Evolutionary conservation across 1,140 invertebrate genomes (phyloP).

Genomic region (Listronotus bonariensis): DNA sequence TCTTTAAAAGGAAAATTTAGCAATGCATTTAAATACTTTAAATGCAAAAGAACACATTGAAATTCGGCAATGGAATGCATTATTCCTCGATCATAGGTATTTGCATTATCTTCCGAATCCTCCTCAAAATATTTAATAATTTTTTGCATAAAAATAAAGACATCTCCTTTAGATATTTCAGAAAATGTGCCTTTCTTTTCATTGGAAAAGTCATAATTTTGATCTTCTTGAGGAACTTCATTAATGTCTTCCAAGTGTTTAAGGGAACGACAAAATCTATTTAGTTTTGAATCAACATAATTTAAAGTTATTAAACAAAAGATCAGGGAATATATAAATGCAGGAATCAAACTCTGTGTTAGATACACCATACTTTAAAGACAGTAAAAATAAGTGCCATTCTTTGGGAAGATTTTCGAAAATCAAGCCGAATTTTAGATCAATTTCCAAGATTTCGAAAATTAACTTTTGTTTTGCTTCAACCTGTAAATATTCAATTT

Average conservation of each 20-base stretch:
- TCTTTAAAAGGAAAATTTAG: conserved; percentile 61
- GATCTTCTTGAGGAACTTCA: too few relatives aligned
- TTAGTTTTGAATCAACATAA: too few relatives aligned
- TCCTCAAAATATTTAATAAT: conserved; percentile 62
- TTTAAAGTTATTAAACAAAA: conserved; percentile 48
- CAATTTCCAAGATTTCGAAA: too few relatives aligned
- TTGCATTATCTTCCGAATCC: conserved; percentile 60
- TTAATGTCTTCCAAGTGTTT: too few relatives aligned
- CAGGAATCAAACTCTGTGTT: conserved; percentile 57
- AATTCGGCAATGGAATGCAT: conserved; percentile 74
- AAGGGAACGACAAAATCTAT: too few relatives aligned
- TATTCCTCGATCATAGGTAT: conserved; percentile 60
- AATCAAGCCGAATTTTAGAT: too few relatives aligned
- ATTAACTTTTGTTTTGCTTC: too few relatives aligned
- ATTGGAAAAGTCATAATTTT: too few relatives aligned
- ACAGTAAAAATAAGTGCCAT: conserved; percentile 66
- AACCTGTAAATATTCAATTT: too few relatives aligned
- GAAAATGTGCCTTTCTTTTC: too few relatives aligned
- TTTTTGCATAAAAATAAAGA: too few relatives aligned
- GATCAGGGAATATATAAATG: conserved; percentile 65
- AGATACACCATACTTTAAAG: conserved; percentile 70
- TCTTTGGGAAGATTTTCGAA: conserved; percentile 57
- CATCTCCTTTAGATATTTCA: too few relatives aligned
- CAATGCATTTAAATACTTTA: conserved; percentile 67
- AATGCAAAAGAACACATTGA: conserved; percentile 67